These are phyloP conservation scores for Xyliphius kryptos DNA, from an alignment of 2,113 vertebrate genomes.

Conservation along the genomic window DNA sequence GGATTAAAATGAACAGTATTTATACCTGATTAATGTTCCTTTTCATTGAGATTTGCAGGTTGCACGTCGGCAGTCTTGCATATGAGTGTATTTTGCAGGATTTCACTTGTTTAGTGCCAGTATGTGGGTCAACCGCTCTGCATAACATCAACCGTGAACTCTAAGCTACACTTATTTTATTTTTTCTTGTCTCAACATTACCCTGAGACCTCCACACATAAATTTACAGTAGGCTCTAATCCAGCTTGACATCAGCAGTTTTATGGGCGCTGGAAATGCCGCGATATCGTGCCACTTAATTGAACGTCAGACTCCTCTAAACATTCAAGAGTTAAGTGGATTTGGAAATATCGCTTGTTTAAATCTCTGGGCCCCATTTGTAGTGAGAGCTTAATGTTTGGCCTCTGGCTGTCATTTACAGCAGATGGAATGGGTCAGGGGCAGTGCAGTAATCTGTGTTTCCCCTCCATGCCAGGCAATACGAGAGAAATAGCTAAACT, in stretches of 20 bases:
- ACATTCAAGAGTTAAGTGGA: slow-evolving; percentile 53
- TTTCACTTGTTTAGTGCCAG: no score
- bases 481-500: slow-evolving; percentile 46
- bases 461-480: slow-evolving; percentile 47
- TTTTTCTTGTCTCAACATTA: slow-evolving; percentile 27
- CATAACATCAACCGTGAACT: no score
- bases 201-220: slow-evolving; percentile 33
- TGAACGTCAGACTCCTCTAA: slow-evolving; percentile 54
- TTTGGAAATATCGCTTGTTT: slow-evolving; percentile 48
- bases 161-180: no score
- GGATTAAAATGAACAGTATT: no score
- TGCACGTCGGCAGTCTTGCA: no score
- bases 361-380: slow-evolving; percentile 51
- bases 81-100: no score
- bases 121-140: no score
- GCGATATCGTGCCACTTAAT: slow-evolving; percentile 56
- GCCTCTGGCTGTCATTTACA: slow-evolving; percentile 49
- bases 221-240: slow-evolving; percentile 50
- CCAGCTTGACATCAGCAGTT: slow-evolving; percentile 49
- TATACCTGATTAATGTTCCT: no score
- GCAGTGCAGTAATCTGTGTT: slow-evolving; percentile 49
- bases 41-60: no score
- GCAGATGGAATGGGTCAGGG: slow-evolving; percentile 56
- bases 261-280: slow-evolving; percentile 47
- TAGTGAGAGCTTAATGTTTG: slow-evolving; percentile 50